A percentile compares a stretch with the other conserved stretches of the same genome.
Evolutionary conservation across 2,797 vertebrate species (phyloP).

Genomic region (Lepilemur ruficaudatus): DNA sequence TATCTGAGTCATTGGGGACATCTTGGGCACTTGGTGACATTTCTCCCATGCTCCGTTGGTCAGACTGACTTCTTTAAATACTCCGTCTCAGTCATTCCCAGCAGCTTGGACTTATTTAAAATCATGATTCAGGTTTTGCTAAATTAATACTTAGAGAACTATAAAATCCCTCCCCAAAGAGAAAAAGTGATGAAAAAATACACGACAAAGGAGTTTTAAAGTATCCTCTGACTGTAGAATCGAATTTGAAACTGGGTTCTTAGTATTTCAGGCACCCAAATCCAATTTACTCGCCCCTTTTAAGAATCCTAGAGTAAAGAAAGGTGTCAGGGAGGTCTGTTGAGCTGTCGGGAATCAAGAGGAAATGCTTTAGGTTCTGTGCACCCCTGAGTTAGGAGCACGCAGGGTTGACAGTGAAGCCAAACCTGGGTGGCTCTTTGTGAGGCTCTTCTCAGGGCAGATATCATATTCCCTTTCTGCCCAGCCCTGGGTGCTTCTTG

Average conservation of each 20-base stretch:
- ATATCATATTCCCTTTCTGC: neutral
- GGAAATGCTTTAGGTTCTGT: neutral
- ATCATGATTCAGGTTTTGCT: neutral
- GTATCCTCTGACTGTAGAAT: neutral
- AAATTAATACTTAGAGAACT: slow-evolving; percentile 12
- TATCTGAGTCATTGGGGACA: neutral
- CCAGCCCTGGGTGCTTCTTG: neutral
- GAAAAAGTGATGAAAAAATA: neutral
- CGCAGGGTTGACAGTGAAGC: neutral
- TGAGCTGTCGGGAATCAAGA: neutral
- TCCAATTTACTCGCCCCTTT: neutral
- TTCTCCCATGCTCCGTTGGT: neutral
- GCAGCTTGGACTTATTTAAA: neutral
- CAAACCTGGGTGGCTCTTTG: neutral
- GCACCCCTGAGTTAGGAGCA: neutral
- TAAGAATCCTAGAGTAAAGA: neutral
- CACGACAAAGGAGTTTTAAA: neutral
- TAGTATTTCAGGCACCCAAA: neutral
- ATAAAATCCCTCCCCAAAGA: neutral
- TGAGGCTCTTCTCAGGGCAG: neutral
- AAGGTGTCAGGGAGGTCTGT: neutral
- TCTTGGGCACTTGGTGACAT: neutral
- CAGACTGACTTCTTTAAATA: neutral
- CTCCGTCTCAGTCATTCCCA: neutral
- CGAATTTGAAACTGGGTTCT: neutral